Conservation (phyloP, 1,140 invertebrate species). For the Trichogramma pretiosum region DNA sequence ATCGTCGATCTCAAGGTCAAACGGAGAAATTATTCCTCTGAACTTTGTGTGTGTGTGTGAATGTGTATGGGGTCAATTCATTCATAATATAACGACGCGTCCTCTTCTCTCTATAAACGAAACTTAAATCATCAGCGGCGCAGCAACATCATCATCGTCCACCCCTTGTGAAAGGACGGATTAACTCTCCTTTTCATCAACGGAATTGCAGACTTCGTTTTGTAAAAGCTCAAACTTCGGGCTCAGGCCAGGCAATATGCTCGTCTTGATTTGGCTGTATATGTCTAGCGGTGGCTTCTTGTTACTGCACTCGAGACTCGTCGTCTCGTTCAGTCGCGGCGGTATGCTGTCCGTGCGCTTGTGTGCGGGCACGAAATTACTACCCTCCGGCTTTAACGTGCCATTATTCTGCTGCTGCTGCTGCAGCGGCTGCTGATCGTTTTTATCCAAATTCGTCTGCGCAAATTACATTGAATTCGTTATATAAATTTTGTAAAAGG, state of each 20-base stretch:
- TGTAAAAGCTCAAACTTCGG: conserved; percentile 41
- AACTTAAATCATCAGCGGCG: too few species aligned
- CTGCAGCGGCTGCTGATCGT: conserved; percentile 10
- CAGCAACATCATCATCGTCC: too few species aligned
- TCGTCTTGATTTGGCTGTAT: conserved; percentile 42
- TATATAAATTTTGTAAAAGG: too few species aligned
- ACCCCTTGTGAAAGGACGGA: conserved; percentile 30
- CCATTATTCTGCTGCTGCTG: conserved; percentile 10
- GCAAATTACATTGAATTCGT: too few species aligned
- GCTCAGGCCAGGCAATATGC: conserved; percentile 35
- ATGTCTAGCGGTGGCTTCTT: conserved; percentile 38
- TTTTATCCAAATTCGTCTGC: neutral
- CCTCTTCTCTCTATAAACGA: too few species aligned
- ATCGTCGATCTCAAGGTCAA: too few species aligned
- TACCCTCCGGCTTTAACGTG: conserved; percentile 25
- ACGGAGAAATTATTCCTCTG: too few species aligned
- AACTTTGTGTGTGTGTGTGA: too few species aligned
- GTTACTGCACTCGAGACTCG: conserved; percentile 34
- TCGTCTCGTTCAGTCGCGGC: conserved; percentile 35
- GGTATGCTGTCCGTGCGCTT: conserved; percentile 39
- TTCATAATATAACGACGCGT: too few species aligned
- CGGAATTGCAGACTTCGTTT: conserved; percentile 43
- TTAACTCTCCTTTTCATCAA: conserved; percentile 45
- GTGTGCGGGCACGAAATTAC: conserved; percentile 35
- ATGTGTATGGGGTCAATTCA: too few species aligned